Base-by-base conservation (phyloP, 2,113 vertebrate species). In the Cyphomyrus plagiostoma region DNA sequence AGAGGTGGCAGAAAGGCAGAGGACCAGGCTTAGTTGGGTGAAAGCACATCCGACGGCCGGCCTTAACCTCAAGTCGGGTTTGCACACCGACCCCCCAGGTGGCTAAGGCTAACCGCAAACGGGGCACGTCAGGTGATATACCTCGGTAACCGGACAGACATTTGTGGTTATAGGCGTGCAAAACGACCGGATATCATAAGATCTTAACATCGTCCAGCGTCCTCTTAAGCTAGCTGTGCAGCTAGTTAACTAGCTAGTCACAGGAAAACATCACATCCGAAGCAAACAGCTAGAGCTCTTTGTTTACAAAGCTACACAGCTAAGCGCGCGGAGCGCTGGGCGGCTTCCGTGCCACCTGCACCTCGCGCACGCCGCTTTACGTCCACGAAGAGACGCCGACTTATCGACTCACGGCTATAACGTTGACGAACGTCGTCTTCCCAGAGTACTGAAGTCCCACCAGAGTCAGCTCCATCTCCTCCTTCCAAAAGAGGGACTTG, bases 391-490 rank as follows among this genome's bases (percentile, higher is more conserved):
- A 30, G 30, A 19, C 30, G 50, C 4, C 50, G 50, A 21, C 86
- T 86, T 21, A 3, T n/a, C 15, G 93, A 96, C 95, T 96, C 94
- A 97, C 97, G 92, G 96, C 97, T 92, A 97, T 97, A 91, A 97
- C 97, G 94, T 97, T 97, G 90, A 97, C 97, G 93, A 97, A 97
- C 92, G 97, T 97, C 82, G 97, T 97, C 96, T 97, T 97, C 77
- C 97, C 97, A 45, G 97, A 97, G 92, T 97, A 97, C 92, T 97
- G 97, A 92, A 97, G 96, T 90, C 97, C 97, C 90, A 97, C 97
- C 91, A 97, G 94, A 13, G 97, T 97, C 91, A 97, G 94, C 95
- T 97, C 97, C 97, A 97, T 97, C 95, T 97, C 97, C 92, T 97
- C 97, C 93, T 97, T 97, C 97, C 97, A 97, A 89, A 97, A 97